These are phyloP conservation scores for Octomys mimax DNA, from an alignment of 2,797 vertebrate genomes.

Conservation along the genomic window DNA sequence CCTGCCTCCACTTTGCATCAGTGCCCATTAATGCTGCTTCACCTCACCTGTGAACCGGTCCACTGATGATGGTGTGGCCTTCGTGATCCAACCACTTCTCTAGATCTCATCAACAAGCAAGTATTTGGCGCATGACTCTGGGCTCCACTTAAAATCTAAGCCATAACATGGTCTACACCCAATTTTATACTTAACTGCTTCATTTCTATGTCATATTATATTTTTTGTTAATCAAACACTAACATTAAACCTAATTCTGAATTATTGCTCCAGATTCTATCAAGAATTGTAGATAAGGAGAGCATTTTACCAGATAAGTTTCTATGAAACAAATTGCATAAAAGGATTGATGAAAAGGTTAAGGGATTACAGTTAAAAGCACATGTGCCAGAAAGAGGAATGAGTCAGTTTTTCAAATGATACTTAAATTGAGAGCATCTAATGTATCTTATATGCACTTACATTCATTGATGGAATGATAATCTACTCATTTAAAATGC, in stretches of 20 bases:
- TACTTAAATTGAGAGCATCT: neutral
- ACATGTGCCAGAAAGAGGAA: neutral
- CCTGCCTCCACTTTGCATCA: neutral
- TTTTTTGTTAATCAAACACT: slow-evolving; percentile 17
- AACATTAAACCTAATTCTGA: neutral
- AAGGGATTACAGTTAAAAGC: neutral
- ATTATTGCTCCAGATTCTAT: neutral
- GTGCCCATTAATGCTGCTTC: neutral
- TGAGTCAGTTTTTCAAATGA: neutral
- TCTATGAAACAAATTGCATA: neutral
- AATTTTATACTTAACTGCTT: neutral
- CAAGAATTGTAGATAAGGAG: neutral
- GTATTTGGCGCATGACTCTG: neutral
- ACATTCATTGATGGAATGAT: neutral
- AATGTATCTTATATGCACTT: neutral
- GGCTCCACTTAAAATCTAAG: neutral
- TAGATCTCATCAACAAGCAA: neutral
- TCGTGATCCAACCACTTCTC: neutral
- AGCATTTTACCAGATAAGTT: neutral
- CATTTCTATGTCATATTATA: neutral
- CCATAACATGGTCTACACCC: neutral
- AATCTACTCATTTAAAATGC: slow-evolving; percentile 48
- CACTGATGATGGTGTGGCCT: neutral
- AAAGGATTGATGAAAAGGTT: slow-evolving; percentile 31
- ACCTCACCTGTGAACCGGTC: neutral